A percentile compares a stretch with the other conserved stretches of the same genome.
These are phyloP conservation scores for Desmodus rotundus DNA, from an alignment of 2,113 vertebrate species.

Conservation along the genomic window DNA sequence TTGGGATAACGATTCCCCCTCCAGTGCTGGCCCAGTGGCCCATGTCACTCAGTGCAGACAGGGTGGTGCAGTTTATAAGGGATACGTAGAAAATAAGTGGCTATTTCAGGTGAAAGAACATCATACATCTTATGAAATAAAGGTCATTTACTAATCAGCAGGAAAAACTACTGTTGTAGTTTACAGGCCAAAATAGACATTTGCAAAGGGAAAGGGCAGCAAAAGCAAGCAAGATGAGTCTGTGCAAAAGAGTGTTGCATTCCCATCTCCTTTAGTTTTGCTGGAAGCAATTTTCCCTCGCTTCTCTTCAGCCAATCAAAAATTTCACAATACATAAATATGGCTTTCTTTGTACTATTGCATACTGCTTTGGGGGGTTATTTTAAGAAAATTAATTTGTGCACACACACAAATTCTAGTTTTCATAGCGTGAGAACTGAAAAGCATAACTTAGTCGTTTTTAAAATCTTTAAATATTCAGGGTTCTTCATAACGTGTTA, in stretches of 20 bases:
- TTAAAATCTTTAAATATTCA: constrained; percentile 21
- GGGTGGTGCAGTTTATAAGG: neutral
- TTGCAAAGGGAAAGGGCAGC: neutral
- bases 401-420: neutral
- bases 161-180: neutral
- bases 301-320: neutral
- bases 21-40: too few species aligned
- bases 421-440: neutral
- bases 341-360: constrained; percentile 5
- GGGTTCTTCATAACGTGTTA: neutral
- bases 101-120: neutral
- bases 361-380: neutral
- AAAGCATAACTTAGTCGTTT: constrained; percentile 12
- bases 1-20: neutral
- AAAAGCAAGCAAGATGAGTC: neutral
- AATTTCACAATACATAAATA: constrained; percentile 1
- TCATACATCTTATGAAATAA: neutral
- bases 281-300: neutral
- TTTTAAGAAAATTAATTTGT: constrained; percentile 13
- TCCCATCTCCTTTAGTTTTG: neutral
- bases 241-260: neutral
- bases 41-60: neutral
- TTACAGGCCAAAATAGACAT: neutral
- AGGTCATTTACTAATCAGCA: neutral
- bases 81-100: neutral